Base-by-base conservation (phyloP, 2,113 vertebrate genomes). In the Otolemur garnettii region DNA sequence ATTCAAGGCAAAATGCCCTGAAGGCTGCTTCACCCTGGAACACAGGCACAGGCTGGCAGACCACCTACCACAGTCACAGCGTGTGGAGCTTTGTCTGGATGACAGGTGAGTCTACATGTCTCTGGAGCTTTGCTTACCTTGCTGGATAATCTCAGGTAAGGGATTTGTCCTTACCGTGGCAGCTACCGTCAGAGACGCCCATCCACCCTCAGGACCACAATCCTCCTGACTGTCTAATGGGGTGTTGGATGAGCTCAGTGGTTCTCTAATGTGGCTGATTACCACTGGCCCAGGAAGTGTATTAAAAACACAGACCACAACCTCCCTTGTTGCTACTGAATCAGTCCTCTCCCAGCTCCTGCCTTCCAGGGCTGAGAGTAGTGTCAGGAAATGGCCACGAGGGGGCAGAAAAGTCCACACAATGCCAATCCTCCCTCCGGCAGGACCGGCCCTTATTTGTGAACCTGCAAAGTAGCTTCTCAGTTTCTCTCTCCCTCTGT, bases 331-430 rank as follows among this genome's bases (percentile, higher is more conserved):
- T 3, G 0, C 26, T 4, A 14, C 21, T 15, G 13, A 83, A 9
- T 30, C 21, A 0, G 18, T 15, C 57, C 12, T 81, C 77, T 38
- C 13, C 30, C 38, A 33, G 38, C 21, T 18, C 17, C 19, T 33
- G 4, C 19, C 2, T 21, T 26, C 45, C 28, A 14, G 26, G 18
- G 28, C n/a, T 2, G 10, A n/a, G 12, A 10, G 33, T 24, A 50
- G 21, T 6, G 30, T 18, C 7, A 24, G 35, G 2, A 0, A 2
- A 1, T n/a, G 68, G n/a, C 91, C 98, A 97, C 84, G 1, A 97
- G 98, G 59, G 94, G 97, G 96, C 77, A 98, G 98, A 93, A 98
- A 94, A 98, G 84, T 75, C 77, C 95, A 94, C 53, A 22, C 26
- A 92, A 96, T 97, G 85, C 30, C 26, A 81, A 5, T 78, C 33